Conservation (phyloP, 1,140 invertebrate species). For the Drosophila persimilis region DNA sequence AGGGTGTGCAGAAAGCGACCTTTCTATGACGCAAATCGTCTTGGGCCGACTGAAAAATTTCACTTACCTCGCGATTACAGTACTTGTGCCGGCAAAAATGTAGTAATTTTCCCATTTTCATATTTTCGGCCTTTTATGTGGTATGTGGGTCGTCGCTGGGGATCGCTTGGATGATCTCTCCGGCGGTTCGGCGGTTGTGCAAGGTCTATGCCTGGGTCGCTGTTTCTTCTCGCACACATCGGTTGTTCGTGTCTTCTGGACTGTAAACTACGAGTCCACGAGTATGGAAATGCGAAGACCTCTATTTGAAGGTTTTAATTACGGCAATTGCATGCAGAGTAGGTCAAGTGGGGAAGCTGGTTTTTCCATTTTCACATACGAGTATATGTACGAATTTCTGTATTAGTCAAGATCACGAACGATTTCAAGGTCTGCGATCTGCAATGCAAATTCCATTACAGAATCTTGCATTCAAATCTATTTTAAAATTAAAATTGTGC, state of each 20-base stretch:
- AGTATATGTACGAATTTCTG: constrained; percentile 20
- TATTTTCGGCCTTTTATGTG: constrained; percentile 62
- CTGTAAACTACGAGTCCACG: constrained; percentile 58
- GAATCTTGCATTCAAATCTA: neutral
- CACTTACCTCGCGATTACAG: constrained; percentile 58
- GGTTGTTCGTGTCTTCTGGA: constrained; percentile 71
- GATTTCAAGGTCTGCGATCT: constrained; percentile 19
- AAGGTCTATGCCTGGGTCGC: constrained; percentile 57
- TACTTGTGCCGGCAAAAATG: constrained; percentile 52
- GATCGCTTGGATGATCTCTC: constrained; percentile 65
- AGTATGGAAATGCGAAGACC: constrained; percentile 31
- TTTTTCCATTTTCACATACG: constrained; percentile 17
- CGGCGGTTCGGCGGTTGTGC: constrained; percentile 59
- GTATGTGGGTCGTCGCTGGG: constrained; percentile 56
- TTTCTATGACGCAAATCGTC: constrained; percentile 34
- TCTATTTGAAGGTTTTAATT: constrained; percentile 70
- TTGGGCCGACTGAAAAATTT: constrained; percentile 47
- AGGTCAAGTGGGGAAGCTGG: constrained; percentile 62
- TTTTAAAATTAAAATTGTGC: neutral
- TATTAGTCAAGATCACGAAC: constrained; percentile 46
- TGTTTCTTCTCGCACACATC: constrained; percentile 5
- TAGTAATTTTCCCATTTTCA: constrained; percentile 66
- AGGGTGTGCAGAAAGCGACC: constrained; percentile 77
- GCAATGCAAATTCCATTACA: neutral
- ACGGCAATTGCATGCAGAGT: constrained; percentile 61